phyloP scores from a whole-genome alignment of 2,113 vertebrate genomes.

The Ophthalmolycus amberensis region DNA sequence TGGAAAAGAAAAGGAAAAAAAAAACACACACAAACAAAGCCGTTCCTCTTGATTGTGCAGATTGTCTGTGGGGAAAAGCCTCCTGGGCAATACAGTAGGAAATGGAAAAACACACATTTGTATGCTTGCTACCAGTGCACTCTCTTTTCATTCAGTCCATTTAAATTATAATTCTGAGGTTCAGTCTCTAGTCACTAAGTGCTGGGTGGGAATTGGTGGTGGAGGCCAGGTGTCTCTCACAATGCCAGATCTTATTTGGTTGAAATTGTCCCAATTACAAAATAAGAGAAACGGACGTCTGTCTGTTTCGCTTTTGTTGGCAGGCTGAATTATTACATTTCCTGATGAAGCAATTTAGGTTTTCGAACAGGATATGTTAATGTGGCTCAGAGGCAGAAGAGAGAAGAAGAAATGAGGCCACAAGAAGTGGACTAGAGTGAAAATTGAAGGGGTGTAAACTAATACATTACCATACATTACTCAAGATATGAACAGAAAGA shows the following conservation, averaged over 20 bases:
- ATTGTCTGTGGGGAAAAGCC: conserved; percentile 27
- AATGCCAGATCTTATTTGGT: conserved; percentile 55
- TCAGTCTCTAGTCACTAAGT: conserved; percentile 51
- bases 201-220: background rate
- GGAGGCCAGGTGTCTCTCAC: conserved; percentile 17
- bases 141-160: conserved; percentile 64
- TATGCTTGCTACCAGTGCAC: conserved; percentile 22
- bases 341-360: conserved; percentile 16
- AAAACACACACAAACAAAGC: conserved; percentile 31
- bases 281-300: conserved; percentile 29
- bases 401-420: background rate
- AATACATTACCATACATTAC: background rate
- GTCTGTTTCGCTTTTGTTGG: conserved; percentile 25
- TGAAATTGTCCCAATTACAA: conserved; percentile 27
- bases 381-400: conserved; percentile 11
- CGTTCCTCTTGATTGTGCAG: conserved; percentile 25
- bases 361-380: conserved; percentile 45
- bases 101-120: conserved; percentile 62
- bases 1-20: conserved; percentile 41
- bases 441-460: background rate
- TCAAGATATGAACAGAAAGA: background rate
- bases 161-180: conserved; percentile 59
- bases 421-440: background rate
- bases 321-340: conserved; percentile 23
- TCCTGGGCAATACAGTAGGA: conserved; percentile 55